Evolutionary conservation across 1,140 invertebrate genomes (phyloP).

Genomic region (Probaryconus sp.): DNA sequence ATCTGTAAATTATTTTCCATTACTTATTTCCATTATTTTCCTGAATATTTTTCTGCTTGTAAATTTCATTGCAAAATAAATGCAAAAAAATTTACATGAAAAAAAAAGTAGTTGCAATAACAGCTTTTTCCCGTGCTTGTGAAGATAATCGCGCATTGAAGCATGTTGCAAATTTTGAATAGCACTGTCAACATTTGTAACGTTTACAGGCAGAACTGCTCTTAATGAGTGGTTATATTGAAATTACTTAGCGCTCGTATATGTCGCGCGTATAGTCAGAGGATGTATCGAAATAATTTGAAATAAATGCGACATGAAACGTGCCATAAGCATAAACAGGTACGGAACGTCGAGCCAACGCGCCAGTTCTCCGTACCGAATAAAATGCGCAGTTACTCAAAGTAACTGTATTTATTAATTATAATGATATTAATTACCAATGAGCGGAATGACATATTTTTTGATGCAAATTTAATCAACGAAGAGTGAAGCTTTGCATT

Average conservation of each 20-base stretch:
- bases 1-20: constrained; percentile 32
- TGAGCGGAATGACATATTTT: no score
- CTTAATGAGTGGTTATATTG: constrained; percentile 52
- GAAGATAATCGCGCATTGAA: no score
- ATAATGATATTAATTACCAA: neutral
- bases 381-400: constrained; percentile 1
- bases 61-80: constrained; percentile 2
- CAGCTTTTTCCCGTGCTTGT: no score
- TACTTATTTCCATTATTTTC: constrained; percentile 2
- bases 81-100: no score
- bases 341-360: neutral
- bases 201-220: no score
- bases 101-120: no score
- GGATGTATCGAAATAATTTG: constrained; percentile 39
- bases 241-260: constrained; percentile 63
- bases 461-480: no score
- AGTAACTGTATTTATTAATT: constrained; percentile 5
- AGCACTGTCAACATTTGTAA: no score
- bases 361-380: constrained; percentile 16
- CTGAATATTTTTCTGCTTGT: neutral
- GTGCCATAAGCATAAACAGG: neutral
- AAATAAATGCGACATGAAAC: constrained; percentile 46
- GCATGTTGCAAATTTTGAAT: no score
- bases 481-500: no score
- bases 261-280: no score